A percentile compares a stretch with the other conserved stretches of the same genome.
These are phyloP conservation scores for Urophycis tenuis DNA, from an alignment of 2,797 vertebrate genomes.

Conservation along the genomic window DNA sequence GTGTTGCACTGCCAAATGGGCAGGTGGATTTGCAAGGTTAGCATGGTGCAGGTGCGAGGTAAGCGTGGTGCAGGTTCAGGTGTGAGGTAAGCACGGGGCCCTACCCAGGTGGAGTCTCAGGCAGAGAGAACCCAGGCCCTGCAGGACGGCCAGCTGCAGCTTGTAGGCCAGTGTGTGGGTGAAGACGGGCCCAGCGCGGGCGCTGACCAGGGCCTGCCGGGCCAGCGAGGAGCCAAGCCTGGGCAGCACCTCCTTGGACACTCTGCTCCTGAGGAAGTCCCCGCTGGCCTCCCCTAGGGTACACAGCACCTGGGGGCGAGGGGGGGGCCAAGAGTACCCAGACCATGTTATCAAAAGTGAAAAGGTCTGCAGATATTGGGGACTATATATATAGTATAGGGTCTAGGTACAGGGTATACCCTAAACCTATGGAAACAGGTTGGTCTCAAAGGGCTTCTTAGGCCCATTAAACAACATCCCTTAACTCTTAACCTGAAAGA, in stretches of 20 bases:
- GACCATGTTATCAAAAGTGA: background rate
- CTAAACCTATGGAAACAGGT: no score
- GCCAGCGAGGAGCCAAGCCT: conserved; percentile 74
- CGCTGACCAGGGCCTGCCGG: conserved; percentile 79
- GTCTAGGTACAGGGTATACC: background rate
- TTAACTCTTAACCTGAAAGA: background rate
- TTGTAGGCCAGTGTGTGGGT: conserved; percentile 85
- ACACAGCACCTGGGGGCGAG: conserved; percentile 75
- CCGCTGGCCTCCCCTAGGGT: conserved; percentile 78
- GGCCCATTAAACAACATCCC: no score
- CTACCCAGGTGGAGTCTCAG: conserved; percentile 81
- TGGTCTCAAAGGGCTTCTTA: no score
- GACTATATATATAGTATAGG: no score
- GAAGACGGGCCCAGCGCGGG: conserved; percentile 81
- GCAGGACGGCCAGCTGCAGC: conserved; percentile 83
- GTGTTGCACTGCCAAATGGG: background rate
- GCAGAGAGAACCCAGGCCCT: conserved; percentile 85
- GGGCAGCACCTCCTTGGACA: conserved; percentile 87
- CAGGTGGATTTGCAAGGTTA: background rate
- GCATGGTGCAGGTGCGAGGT: no score
- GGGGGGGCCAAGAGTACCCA: background rate
- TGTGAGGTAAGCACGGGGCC: conserved; percentile 29
- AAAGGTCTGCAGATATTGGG: background rate
- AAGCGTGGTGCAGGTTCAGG: background rate
- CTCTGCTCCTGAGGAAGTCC: conserved; percentile 83